Evolutionary conservation across 1,140 invertebrate genomes (phyloP).

Genomic region (Kradibia gibbosae): DNA sequence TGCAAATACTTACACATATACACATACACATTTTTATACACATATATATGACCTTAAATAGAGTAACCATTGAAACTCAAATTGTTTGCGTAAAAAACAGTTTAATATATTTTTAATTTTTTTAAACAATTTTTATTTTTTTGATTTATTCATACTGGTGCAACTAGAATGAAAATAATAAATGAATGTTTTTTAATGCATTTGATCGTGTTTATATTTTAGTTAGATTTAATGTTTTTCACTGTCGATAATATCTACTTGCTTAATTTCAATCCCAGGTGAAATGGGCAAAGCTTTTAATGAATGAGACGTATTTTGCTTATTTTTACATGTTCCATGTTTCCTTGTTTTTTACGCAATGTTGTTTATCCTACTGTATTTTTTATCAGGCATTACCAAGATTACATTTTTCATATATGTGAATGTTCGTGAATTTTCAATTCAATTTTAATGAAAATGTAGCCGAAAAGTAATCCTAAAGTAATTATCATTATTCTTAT

Average conservation of each 20-base stretch:
- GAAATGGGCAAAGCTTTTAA: constrained; percentile 44
- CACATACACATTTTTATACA: constrained; percentile 20
- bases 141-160: not conserved
- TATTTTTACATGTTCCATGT: not conserved
- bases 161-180: constrained; percentile 11
- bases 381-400: constrained; percentile 30
- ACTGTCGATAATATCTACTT: not conserved
- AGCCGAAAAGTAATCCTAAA: too few species aligned
- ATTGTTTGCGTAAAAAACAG: too few species aligned
- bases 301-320: constrained; percentile 48
- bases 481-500: not conserved
- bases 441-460: constrained; percentile 4
- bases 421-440: not conserved
- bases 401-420: constrained; percentile 6
- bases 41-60: too few species aligned
- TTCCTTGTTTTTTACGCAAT: constrained; percentile 10
- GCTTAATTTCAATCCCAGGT: not conserved
- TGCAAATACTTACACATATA: too few species aligned
- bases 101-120: too few species aligned
- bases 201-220: not conserved
- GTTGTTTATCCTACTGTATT: not conserved
- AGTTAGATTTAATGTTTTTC: not conserved
- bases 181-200: constrained; percentile 14
- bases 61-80: too few species aligned
- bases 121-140: too few species aligned